Base-by-base conservation (phyloP, 2,113 vertebrate genomes). In the Bos indicus region DNA sequence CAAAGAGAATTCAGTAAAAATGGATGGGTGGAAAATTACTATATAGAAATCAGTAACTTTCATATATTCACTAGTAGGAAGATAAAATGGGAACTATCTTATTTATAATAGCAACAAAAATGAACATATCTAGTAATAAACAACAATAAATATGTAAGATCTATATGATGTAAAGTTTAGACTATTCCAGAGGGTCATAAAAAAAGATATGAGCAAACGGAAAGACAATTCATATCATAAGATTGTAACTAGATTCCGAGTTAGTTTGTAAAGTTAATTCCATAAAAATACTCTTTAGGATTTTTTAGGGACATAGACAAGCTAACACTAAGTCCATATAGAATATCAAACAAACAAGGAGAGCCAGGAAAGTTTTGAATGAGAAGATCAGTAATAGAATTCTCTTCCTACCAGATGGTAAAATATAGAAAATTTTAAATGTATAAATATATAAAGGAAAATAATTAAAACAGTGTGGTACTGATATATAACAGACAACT, bases 391-490 rank as follows among this genome's bases (percentile, higher is more conserved):
- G 26, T 82, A 77, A 83, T 46, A 25, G 46, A 95, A 74, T 78
- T 40, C 2, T 51, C 7, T 77, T 82, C 56, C 54, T 80, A 80
- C 51, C 26, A 78, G 26, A 82, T 14, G 54, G 40, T 52, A 67
- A 83, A 95, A 78, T 64, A 84, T 3, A 26, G 48, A 84, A 30
- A 88, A 51, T 36, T n/a, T 19, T 33, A 94, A 77, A 52, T 3
- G 62, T 14, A n/a, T 51, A 93, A 74, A 89, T 56, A 54, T 23
- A 40, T 77, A 82, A 81, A 88, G 25, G 56, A 64, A 91, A 62
- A 52, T 94, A 90, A 60, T 80, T 89, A 85, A 94, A 97, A 78
- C n/a, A 89, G 64, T 40, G 30, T 81, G 52, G 19, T 86, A 85
- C 57, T 62, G 30, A 86, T 81, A 86, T 2, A 48, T 48, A 71